Evolutionary conservation across 2,113 vertebrate species (phyloP).

Genomic region (Mustela nigripes): DNA sequence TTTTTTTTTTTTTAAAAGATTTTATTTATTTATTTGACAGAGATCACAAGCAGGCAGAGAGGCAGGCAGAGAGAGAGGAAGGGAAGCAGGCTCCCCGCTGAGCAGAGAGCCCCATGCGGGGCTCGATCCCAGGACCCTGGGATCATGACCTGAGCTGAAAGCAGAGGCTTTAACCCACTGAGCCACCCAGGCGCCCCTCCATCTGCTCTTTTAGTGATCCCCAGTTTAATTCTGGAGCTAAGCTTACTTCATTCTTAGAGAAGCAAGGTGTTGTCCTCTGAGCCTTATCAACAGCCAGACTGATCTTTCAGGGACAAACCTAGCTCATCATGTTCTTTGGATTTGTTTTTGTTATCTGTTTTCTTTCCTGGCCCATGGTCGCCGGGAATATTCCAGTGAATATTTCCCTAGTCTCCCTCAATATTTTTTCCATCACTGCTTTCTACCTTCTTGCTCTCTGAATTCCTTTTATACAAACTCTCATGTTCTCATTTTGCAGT

Average conservation of each 20-base stretch:
- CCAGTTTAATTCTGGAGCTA: not conserved
- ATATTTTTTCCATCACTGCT: not conserved
- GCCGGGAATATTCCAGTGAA: not conserved
- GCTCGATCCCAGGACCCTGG: too few relatives aligned
- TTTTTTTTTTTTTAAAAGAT: too few relatives aligned
- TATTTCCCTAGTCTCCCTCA: not conserved
- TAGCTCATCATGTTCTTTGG: not conserved
- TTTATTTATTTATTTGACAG: too few relatives aligned
- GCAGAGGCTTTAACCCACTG: too few relatives aligned
- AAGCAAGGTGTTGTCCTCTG: not conserved
- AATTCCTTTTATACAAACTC: not conserved
- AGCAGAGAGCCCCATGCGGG: too few relatives aligned
- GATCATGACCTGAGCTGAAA: too few relatives aligned
- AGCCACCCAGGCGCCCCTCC: not conserved
- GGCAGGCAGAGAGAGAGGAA: too few relatives aligned
- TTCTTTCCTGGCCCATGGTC: conserved; percentile 8
- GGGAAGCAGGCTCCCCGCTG: too few relatives aligned
- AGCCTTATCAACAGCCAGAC: not conserved
- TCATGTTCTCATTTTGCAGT: not conserved
- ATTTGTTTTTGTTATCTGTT: conserved; percentile 20
- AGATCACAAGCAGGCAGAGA: too few relatives aligned
- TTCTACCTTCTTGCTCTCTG: not conserved
- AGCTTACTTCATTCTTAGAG: not conserved
- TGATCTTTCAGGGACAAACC: not conserved
- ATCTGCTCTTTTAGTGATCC: not conserved